phyloP scores from a whole-genome alignment of 1,140 invertebrate genomes.

The Pantala flavescens region DNA sequence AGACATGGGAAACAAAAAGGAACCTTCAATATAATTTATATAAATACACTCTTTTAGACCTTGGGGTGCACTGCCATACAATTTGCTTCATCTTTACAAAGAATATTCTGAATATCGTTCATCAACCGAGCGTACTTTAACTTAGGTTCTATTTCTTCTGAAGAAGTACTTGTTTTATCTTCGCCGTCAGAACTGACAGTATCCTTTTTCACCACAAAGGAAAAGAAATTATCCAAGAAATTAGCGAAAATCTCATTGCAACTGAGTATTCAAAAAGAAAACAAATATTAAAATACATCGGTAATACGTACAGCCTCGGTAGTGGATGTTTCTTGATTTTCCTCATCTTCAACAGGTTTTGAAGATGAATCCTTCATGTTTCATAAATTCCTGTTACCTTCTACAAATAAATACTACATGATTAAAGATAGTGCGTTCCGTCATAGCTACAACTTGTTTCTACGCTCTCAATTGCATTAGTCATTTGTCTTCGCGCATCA shows the following conservation, averaged over 20 bases:
- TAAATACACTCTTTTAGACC: slow-evolving; percentile 34
- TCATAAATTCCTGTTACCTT: background rate
- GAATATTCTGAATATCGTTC: slow-evolving; percentile 77
- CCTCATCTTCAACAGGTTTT: background rate
- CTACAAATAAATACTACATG: background rate
- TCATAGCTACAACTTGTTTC: background rate
- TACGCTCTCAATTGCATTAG: background rate
- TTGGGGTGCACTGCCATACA: slow-evolving; percentile 88
- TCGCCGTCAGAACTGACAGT: slow-evolving; percentile 24
- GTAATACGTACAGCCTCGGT: background rate
- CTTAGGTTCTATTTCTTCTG: slow-evolving; percentile 75
- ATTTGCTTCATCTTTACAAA: slow-evolving; percentile 79
- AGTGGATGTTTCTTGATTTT: background rate
- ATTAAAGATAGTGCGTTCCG: background rate
- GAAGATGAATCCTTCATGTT: background rate
- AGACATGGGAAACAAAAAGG: slow-evolving; percentile 27
- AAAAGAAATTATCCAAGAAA: background rate
- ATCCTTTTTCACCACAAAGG: background rate
- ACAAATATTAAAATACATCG: background rate
- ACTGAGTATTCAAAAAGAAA: background rate
- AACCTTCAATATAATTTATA: slow-evolving; percentile 19
- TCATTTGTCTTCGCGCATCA: background rate
- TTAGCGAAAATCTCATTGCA: background rate
- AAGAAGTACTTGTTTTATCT: slow-evolving; percentile 22
- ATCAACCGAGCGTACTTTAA: slow-evolving; percentile 81